Evolutionary conservation across 2,797 vertebrate species (phyloP), one percentile per base, ranked within the genome.

Genomic region (Takifugu rubripes): DNA sequence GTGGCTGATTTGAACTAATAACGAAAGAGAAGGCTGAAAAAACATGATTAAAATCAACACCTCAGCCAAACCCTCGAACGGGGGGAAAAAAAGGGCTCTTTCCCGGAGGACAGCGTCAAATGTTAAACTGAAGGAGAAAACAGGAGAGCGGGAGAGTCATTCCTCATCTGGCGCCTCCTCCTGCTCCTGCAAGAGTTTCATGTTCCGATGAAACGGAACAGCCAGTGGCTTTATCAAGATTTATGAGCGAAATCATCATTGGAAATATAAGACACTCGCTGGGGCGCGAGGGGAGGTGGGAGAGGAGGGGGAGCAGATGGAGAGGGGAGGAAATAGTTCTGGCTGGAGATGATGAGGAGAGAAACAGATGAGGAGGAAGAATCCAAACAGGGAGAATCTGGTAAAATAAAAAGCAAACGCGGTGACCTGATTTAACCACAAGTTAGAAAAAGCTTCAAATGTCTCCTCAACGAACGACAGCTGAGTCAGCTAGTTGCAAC

Each of bases 191-290:
- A 70, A 45, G 74, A 75, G 84, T 87, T 89, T 88, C 82, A 76
- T 84, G 81, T 86, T 84, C 68, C 77, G 82, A 64, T 27, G 25
- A 81, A 86, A 84, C 66, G 74, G 80, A 87, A 85, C 82, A 83
- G 87, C 86, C 84, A 70, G 69, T 75, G 78, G 84, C 83, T 85
- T 84, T 84, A 88, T 87, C 79, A 87, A 84, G 88, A 89, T 89
- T 87, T 89, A 89, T 87, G 88, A 80, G 84, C 78, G 54, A 78
- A 83, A 82, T 88, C 82, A 86, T 82, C 82, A 84, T 83, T 81
- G 84, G 85, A 89, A 88, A 88, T 87, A 89, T 83, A 82, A 87
- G 84, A 88, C 85, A 88, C 84, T 86, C 86, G 83, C 77, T 78
- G 77, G 74, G 77, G 75, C 58, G 66, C 52, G 55, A 49, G 67